These are phyloP conservation scores for Parthenolecanium corni DNA, from an alignment of 2,888 invertebrate genomes.

Conservation along the genomic window DNA sequence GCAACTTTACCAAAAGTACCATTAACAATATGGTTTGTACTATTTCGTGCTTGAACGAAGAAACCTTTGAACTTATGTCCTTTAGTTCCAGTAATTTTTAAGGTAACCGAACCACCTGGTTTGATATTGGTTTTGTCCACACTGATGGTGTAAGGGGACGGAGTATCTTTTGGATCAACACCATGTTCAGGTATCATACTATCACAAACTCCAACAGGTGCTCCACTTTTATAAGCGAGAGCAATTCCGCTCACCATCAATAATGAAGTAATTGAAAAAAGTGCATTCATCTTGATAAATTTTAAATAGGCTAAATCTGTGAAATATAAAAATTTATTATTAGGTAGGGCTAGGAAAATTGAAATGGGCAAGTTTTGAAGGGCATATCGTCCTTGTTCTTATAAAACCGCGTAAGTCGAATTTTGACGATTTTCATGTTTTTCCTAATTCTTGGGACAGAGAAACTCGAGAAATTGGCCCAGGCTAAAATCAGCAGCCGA, in stretches of 20 bases:
- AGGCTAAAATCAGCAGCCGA: no score
- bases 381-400: no score
- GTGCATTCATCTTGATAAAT: no score
- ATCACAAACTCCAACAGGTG: conserved; percentile 49
- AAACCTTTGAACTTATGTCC: conserved; percentile 49
- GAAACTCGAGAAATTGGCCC: no score
- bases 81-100: conserved; percentile 40
- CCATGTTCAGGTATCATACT: conserved; percentile 58
- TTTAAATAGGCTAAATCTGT: no score
- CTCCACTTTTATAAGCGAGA: conserved; percentile 42
- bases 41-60: conserved; percentile 50
- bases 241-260: conserved; percentile 1
- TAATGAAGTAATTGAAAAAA: neutral
- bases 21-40: conserved; percentile 48
- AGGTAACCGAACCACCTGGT: conserved; percentile 31
- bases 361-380: no score
- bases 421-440: no score
- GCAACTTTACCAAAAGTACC: conserved; percentile 44
- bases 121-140: conserved; percentile 38
- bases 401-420: no score
- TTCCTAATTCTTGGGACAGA: no score
- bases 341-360: no score
- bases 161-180: conserved; percentile 41
- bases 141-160: conserved; percentile 49
- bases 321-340: no score